A percentile compares a stretch with the other conserved stretches of the same genome.
phyloP scores from a whole-genome alignment of 2,797 vertebrate species.

The Sarcoramphus papa region DNA sequence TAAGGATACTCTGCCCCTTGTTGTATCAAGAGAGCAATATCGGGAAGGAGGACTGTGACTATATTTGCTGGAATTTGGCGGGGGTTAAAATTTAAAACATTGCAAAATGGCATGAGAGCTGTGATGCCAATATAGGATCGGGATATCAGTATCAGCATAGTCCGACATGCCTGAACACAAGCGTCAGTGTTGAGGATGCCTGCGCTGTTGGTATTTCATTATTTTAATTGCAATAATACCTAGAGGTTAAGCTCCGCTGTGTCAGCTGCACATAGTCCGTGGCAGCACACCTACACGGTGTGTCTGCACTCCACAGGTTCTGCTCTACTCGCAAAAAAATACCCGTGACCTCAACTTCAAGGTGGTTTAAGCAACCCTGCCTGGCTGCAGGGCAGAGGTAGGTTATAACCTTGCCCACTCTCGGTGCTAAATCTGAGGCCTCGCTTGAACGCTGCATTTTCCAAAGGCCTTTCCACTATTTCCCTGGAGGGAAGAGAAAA shows the following conservation, averaged over 20 bases:
- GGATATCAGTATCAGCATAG: neutral
- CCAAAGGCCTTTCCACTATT: neutral
- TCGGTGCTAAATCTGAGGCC: neutral
- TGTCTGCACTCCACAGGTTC: neutral
- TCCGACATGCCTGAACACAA: conserved; percentile 16
- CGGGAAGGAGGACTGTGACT: neutral
- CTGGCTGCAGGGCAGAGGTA: neutral
- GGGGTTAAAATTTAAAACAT: neutral
- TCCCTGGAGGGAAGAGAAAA: neutral
- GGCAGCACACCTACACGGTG: neutral
- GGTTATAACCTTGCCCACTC: neutral
- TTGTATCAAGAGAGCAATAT: neutral
- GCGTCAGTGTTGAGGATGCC: neutral
- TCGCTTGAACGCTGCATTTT: neutral
- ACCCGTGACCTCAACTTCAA: neutral
- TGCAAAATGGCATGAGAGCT: neutral
- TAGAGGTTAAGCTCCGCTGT: neutral
- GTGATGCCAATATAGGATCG: neutral
- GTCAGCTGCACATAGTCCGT: neutral
- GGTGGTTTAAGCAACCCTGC: neutral
- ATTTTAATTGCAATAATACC: conserved; percentile 19
- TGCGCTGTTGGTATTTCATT: neutral
- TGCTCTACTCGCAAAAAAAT: neutral
- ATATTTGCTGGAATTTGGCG: neutral
- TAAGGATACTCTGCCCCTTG: neutral